Evolutionary conservation across 1,140 invertebrate species (phyloP), one percentile per base, ranked within the genome.

Genomic region (Phenacoccus solenopsis): DNA sequence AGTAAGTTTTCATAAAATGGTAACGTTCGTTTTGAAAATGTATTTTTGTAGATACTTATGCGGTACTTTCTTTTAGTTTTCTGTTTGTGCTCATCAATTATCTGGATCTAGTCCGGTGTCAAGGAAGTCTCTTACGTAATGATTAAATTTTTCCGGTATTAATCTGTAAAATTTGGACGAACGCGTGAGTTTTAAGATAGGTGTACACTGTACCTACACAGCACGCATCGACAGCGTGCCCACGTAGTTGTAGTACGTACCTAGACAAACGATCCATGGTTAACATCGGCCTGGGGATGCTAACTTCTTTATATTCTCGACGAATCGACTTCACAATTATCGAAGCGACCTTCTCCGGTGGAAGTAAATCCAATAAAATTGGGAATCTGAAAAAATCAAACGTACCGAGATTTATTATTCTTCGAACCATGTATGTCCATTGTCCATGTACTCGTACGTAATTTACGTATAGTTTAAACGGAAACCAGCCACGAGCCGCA

Each of bases 261-360:
- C 81, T 83, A 1, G 75, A 20, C 24, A 76, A 73, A 57, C 75
- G 74, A 61, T 80, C 81, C 1, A 82, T 74, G 49, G 79, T 74
- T 12, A 73, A 74, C 76, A 75, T 76, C 27, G 67, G 76, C 71
- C 69, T 72, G 16, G 87, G 87, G 35, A 88, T 79, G 22, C 83
- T 78, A 0, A 81, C 73, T 70, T 85, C 81, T 67, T 74, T 76
- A 1, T 81, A 73, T 25, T 85, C 84, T 72, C 83, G 77, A 49
- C 87, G 79, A 69, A 90, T 84, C 0, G 87, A 87, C 24, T 81
- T 80, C 30, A 90, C 79, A 73, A 91, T 87, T 71, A 80, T 77
- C 22, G 80, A 78, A 1, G 86, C 89, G 9, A 87, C 89, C 68
- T 85, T 79, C 38, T 86, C 78, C 0, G 88, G 81, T 13, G 85